Conservation (phyloP, 2,888 invertebrate genomes). For the Griposia aprilina region DNA sequence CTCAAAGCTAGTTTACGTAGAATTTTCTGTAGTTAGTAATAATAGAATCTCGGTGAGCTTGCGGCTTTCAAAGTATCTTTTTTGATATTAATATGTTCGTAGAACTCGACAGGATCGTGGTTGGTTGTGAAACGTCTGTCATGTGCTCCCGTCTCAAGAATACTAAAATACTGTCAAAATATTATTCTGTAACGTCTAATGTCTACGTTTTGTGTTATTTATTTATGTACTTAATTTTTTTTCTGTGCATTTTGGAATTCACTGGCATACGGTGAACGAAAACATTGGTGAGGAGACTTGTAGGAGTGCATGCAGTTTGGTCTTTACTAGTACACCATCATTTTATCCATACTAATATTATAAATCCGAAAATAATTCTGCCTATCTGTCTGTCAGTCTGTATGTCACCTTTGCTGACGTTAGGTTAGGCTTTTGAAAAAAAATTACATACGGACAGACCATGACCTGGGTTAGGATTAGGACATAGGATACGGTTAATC, state of each 20-base stretch:
- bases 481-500: background rate
- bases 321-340: background rate
- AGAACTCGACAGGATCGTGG: background rate
- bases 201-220: background rate
- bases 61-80: conserved; percentile 4
- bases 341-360: background rate
- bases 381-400: background rate
- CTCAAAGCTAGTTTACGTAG: conserved; percentile 27
- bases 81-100: conserved; percentile 1
- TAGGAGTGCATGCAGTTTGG: background rate
- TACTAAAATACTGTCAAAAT: background rate
- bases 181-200: background rate
- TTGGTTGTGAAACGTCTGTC: background rate
- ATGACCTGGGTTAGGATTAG: background rate
- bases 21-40: conserved; percentile 4
- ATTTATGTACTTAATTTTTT: too few relatives aligned
- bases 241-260: background rate
- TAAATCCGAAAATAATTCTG: background rate
- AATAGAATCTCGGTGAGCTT: conserved; percentile 26
- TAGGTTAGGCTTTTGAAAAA: background rate
- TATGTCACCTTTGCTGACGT: background rate
- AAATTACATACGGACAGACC: background rate
- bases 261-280: background rate
- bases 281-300: background rate
- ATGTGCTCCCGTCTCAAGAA: background rate